These are phyloP conservation scores for Eidolon helvum DNA, from an alignment of 2,113 vertebrate species.

Conservation along the genomic window DNA sequence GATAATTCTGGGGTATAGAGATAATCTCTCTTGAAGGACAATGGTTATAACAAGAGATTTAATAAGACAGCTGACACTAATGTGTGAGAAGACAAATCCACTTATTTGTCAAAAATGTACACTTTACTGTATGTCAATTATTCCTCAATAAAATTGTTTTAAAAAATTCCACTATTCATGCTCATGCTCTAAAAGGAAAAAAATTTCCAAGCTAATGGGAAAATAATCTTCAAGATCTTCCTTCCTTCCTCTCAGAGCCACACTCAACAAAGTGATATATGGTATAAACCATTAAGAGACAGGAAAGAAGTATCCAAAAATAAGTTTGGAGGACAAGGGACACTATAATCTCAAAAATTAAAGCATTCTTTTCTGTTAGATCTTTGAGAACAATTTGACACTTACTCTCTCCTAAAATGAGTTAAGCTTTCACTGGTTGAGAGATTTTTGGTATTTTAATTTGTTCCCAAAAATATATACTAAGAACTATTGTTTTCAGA, in stretches of 20 bases:
- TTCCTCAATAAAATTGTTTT: neutral
- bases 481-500: neutral
- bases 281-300: neutral
- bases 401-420: neutral
- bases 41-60: neutral
- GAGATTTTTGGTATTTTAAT: neutral
- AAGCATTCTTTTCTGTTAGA: neutral
- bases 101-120: neutral
- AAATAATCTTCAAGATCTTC: neutral
- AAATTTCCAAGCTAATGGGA: neutral
- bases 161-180: neutral
- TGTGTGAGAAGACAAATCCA: neutral
- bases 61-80: neutral
- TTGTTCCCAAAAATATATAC: neutral
- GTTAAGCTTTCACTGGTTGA: neutral
- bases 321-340: neutral
- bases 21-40: neutral
- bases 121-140: neutral
- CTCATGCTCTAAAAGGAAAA: neutral
- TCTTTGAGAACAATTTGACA: neutral
- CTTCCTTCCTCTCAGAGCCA: neutral
- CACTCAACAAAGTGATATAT: neutral
- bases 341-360: constrained; percentile 1
- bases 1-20: neutral
- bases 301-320: neutral